Percentiles rank a stretch among this genome's conserved stretches.
phyloP scores from a whole-genome alignment of 2,888 invertebrate genomes.

The Mythimna lalbum region DNA sequence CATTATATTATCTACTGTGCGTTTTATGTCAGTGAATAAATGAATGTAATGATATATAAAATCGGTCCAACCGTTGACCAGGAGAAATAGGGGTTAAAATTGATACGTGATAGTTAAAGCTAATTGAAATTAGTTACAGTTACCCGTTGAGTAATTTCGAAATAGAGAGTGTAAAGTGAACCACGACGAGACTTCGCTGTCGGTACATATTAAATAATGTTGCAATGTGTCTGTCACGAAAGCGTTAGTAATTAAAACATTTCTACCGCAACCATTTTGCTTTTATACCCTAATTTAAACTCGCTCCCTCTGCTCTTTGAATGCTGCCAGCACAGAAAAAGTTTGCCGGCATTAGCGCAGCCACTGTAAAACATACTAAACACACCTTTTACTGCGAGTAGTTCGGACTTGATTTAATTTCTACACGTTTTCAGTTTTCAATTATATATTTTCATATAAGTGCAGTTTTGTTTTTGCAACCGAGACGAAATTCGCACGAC shows the following conservation, averaged over 20 bases:
- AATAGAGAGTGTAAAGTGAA: neutral
- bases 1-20: too few relatives aligned
- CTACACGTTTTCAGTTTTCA: neutral
- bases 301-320: slow-evolving; percentile 5
- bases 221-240: neutral
- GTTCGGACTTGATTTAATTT: neutral
- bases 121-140: neutral
- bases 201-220: slow-evolving; percentile 2
- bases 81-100: too few relatives aligned
- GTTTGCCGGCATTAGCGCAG: slow-evolving; percentile 7
- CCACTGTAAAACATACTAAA: slow-evolving; percentile 17
- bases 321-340: slow-evolving; percentile 14
- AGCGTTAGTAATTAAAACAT: slow-evolving; percentile 26
- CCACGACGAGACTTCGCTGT: neutral
- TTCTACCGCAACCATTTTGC: slow-evolving; percentile 12
- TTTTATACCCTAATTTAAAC: slow-evolving; percentile 15
- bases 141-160: neutral
- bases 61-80: too few relatives aligned
- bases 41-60: too few relatives aligned
- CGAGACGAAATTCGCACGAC: too few relatives aligned
- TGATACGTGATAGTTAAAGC: neutral
- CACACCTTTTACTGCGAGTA: slow-evolving; percentile 8
- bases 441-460: too few relatives aligned
- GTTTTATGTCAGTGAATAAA: too few relatives aligned
- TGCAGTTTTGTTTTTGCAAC: too few relatives aligned